These are phyloP conservation scores for Ormia ochracea DNA, from an alignment of 2,888 invertebrate genomes.

Conservation along the genomic window DNA sequence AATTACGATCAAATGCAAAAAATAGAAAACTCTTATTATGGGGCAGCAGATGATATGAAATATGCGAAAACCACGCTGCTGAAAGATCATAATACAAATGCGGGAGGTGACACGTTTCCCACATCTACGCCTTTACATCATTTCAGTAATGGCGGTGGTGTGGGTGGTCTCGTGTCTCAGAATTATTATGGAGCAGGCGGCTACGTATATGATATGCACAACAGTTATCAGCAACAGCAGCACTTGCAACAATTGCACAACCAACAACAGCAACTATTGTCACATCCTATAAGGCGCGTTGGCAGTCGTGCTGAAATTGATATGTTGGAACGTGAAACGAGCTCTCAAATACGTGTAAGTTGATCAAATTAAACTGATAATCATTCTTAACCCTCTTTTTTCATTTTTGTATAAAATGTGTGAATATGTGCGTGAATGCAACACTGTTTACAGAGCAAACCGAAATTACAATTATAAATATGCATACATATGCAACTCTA, in stretches of 20 bases:
- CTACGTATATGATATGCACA: slow-evolving; percentile 63
- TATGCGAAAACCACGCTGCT: slow-evolving; percentile 74
- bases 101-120: slow-evolving; percentile 52
- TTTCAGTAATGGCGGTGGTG: slow-evolving; percentile 38
- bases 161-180: slow-evolving; percentile 23
- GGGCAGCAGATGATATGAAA: slow-evolving; percentile 71
- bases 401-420: not conserved
- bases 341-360: slow-evolving; percentile 76
- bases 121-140: slow-evolving; percentile 69
- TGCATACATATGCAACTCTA: no score
- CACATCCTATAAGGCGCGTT: slow-evolving; percentile 72
- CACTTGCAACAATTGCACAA: slow-evolving; percentile 68
- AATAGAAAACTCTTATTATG: slow-evolving; percentile 74
- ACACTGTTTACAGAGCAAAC: no score
- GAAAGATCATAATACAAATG: slow-evolving; percentile 68
- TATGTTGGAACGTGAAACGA: slow-evolving; percentile 76
- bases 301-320: slow-evolving; percentile 76
- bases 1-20: slow-evolving; percentile 70
- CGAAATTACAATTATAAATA: no score
- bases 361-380: not conserved
- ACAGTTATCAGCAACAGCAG: slow-evolving; percentile 60
- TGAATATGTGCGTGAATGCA: not conserved
- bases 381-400: not conserved
- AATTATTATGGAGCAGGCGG: slow-evolving; percentile 45
- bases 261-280: slow-evolving; percentile 64